Evolutionary conservation across 2,797 vertebrate species (phyloP), one percentile per base, ranked within the genome.

Genomic region (Eulemur rubriventer): DNA sequence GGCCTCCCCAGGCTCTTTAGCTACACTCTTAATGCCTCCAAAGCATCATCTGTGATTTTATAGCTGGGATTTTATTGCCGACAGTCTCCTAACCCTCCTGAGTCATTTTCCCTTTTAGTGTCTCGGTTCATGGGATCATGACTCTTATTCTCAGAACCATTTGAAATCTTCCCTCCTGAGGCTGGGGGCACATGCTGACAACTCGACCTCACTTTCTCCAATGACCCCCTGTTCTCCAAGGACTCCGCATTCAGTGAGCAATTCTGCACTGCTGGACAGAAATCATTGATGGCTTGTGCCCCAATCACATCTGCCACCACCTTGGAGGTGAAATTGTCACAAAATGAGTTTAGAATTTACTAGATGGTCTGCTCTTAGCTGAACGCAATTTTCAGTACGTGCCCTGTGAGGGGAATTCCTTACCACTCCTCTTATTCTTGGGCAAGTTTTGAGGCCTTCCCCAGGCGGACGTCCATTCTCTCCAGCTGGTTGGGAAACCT

Each of bases 31-130:
- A 87, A 57, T 76, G 89, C 52, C 59, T 83, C 87, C 0, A 6
- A 72, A 89, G 79, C 55, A 75, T 50, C 65, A 24, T 69, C 18
- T 52, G 80, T 48, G n/a, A 91, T 50, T 61, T 52, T 1, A 1
- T 35, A 48, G 59, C 94, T 79, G 50, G 59, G 61, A 75, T 92
- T 57, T 95, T 63, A 92, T 43, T 88, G 78, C 30, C 24, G 81
- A 79, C 13, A 20, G 28, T 88, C 63, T 92, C 57, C 38, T 48
- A 73, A 52, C 41, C 46, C 41, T 72, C 88, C 82, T 46, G 93
- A 91, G n/a, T 90, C 84, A 41, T 79, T 93, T 82, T 70, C 59
- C 48, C 78, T 69, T 94, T 76, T 52, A 75, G 70, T 43, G 69
- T 84, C 70, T 88, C 43, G 16, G 83, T 55, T 93, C 96, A 72